Base-by-base conservation (phyloP, 2,888 invertebrate species). In the Volucella inanis region DNA sequence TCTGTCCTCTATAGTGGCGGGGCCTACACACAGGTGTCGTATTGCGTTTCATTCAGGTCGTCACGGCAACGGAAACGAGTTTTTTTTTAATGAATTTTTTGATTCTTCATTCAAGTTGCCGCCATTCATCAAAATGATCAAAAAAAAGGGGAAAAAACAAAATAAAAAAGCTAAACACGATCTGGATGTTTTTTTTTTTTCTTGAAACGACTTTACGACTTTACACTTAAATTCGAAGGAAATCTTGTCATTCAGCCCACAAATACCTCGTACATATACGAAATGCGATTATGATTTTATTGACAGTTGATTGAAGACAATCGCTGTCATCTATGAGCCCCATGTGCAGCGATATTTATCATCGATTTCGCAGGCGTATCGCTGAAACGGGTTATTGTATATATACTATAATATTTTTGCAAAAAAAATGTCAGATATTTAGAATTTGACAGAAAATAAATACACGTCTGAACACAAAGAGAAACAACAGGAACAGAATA, bases 11-110 rank as follows among this genome's bases (percentile, higher is more conserved):
- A 57, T 15, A 18, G 8, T 14, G 55, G 64, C 39, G 65, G 31
- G 31, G 18, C 67, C 15, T 31, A 57, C 57, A 52, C 50, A 61
- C 67, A 68, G 59, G 67, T 68, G 76, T 54, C 61, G 59, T 68
- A 61, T 57, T 76, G 61, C 76, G 43, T 68, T 76, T 68, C 67
- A 68, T 61, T 68, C 61, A 76, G 31, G 39, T 76, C 18, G 15
- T 11, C 18, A 12, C 45, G 54, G 31, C n/a, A 15, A 15, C 31
- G 55, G 55, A 55, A 55, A 55, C 55, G 11, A 9, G 54, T 31
- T 55, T n/a, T 31, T 31, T 6, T 31, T 31, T 45, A 62, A 72
- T 62, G 43, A n/a, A 62, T 72, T 61, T 72, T 18, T 14, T n/a
- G 39, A 12, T 50, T 14, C 50, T 62, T 72, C 52, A 62, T 61